Evolutionary conservation across 2,797 vertebrate genomes (phyloP).

Genomic region (Rhinichthys osculus): DNA sequence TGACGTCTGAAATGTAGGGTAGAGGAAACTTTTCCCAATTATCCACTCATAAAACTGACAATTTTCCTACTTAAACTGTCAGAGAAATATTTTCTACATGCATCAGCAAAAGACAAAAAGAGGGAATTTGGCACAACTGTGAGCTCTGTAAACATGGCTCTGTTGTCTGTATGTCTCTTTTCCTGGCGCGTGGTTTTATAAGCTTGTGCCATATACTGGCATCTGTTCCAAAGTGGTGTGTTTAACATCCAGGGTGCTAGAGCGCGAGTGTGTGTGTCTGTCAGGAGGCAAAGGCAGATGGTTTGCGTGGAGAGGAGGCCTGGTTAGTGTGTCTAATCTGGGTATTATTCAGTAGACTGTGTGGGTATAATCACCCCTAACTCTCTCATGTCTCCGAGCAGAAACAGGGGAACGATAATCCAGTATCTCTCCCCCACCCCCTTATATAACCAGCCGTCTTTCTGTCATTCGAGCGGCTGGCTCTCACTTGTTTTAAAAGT

Average conservation of each 20-base stretch:
- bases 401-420: conserved; percentile 70
- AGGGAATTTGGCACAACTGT: conserved; percentile 16
- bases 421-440: conserved; percentile 3
- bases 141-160: conserved; percentile 11
- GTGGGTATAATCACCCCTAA: conserved; percentile 75
- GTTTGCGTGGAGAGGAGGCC: conserved; percentile 72
- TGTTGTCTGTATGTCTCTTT: conserved; percentile 21
- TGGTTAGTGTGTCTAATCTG: conserved; percentile 71
- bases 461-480: conserved; percentile 29
- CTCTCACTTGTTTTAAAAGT: conserved; percentile 43
- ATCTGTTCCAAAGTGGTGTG: conserved; percentile 30
- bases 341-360: conserved; percentile 73
- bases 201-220: conserved; percentile 13
- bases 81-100: background rate
- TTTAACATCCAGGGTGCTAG: conserved; percentile 4
- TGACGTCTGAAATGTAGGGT: background rate
- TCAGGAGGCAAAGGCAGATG: conserved; percentile 52
- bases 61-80: conserved; percentile 9
- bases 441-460: conserved; percentile 45
- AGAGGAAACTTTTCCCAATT: background rate
- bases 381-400: conserved; percentile 66
- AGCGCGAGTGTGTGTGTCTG: background rate
- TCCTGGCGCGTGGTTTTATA: conserved; percentile 23
- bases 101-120: conserved; percentile 1
- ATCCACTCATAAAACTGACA: background rate